Base-by-base conservation (phyloP, 2,888 invertebrate species). In the Oxyteleia sp. region DNA sequence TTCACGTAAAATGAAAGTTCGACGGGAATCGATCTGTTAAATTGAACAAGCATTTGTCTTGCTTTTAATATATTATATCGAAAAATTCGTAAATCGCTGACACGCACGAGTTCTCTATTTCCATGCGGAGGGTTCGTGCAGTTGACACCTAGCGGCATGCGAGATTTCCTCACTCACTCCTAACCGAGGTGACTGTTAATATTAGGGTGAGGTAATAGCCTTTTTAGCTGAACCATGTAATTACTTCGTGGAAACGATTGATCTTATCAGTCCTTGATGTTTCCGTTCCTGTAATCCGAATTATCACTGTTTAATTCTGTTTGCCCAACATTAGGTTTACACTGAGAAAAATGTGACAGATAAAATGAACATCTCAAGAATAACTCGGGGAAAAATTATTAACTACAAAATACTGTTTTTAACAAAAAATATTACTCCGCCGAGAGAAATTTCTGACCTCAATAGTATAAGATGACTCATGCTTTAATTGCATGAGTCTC, bases 71-170 rank as follows among this genome's bases (percentile, higher is more conserved):
- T 32, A 49, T 41, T 45, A 61, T n/a, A n/a, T n/a, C n/a, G n/a
- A n/a, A n/a, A n/a, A n/a, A n/a, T 72, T 66, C 43, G 66, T 74
- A 53, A 80, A 80, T 66, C 45, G 45, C 63, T 61, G 55, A 68
- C 68, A 59, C 59, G 23, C 43, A 49, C 66, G 43, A 68, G 66
- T 74, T 68, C 64, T 63, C 63, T 41, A 87, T 87, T 87, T 85
- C 84, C 87, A 82, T 87, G 85, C 64, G 74, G 38, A 63, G 61
- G 79, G 45, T 66, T 45, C 81, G 85, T 88, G 88, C 87, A 80
- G 83, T 86, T 88, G 88, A 88, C 88, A 88, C 81, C 76, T 72
- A 69, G 84, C 83, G 76, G 88, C 80, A 87, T 75, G 64, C 66
- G 71, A 82, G 82, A 49, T 82, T 82, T 82, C 74, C 66, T 82